Conservation (phyloP, 2,888 invertebrate species). For the Diogma glabrata region DNA sequence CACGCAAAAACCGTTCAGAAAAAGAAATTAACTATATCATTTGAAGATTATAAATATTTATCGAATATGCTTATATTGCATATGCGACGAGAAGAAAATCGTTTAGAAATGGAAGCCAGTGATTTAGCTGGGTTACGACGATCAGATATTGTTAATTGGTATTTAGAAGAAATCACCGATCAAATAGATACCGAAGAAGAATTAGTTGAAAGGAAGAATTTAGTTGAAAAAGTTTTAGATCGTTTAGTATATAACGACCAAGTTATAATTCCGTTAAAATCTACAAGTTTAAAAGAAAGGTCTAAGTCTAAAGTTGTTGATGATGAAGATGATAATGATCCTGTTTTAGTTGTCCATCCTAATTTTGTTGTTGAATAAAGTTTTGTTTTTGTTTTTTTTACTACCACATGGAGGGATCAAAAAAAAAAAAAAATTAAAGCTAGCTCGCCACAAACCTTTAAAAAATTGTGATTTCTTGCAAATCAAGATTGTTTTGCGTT, state of each 20-base stretch:
- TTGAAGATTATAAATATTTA: conserved; percentile 86
- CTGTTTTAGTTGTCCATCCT: conserved; percentile 88
- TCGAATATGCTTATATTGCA: conserved; percentile 84
- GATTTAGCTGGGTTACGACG: conserved; percentile 58
- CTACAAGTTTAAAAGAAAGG: conserved; percentile 22
- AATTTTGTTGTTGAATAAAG: conserved; percentile 73
- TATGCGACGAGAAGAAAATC: conserved; percentile 74
- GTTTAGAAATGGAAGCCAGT: conserved; percentile 49
- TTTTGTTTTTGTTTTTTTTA: conserved; percentile 1
- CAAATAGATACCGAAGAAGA: conserved; percentile 89
- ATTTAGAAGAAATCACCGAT: conserved; percentile 73
- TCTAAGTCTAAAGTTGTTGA: conserved; percentile 22
- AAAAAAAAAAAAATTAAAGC: too few relatives aligned
- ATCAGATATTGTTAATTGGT: conserved; percentile 86
- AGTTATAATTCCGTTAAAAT: conserved; percentile 34
- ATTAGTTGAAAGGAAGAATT: conserved; percentile 70
- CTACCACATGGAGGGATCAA: too few relatives aligned
- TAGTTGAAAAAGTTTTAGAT: conserved; percentile 91
- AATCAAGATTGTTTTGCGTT: too few relatives aligned
- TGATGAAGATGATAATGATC: conserved; percentile 61
- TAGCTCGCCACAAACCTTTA: too few relatives aligned
- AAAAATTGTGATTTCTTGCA: too few relatives aligned
- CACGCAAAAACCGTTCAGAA: conserved; percentile 39
- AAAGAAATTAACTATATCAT: conserved; percentile 71
- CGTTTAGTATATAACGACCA: conserved; percentile 64